Evolutionary conservation across 2,888 invertebrate species (phyloP), one percentile per base, ranked within the genome.

Genomic region (Nephrocerus scutellatus): DNA sequence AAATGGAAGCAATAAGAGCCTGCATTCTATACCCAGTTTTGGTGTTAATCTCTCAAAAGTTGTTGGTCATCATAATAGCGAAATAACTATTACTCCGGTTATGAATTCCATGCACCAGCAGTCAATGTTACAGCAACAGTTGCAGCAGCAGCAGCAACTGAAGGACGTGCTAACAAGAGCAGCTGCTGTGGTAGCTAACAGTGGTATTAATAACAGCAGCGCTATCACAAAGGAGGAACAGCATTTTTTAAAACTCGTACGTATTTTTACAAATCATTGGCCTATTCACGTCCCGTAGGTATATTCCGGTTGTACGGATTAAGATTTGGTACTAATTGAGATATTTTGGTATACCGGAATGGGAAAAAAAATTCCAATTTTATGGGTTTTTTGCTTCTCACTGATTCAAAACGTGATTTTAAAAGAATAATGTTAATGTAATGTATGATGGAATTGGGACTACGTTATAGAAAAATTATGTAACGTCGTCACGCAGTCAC

Each of bases 61-160:
- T 30, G 51, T 51, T 35, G 51, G 48, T 10, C 49, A 74, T 36
- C n/a, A n/a, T n/a, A 67, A 75, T 50, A 76, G 74, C 51, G 76
- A 76, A 65, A 76, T 77, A 48, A 77, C 77, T 16, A 77, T 77
- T 50, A 76, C 76, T 21, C 76, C 76, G 31, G 75, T 76, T 24
- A 63, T 50, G 34, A 45, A 47, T 46, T 45, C 47, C 44, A 28
- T 43, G 39, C 42, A 47, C n/a, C 49, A 49, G 25, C 50, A 50
- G 23, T 41, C 50, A 6, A 22, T 51, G 13, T 24, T 49, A n/a
- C 54, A 53, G 28, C 52, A 52, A 19, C 48, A 47, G 12, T 40
- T 50, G 32, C 49, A 48, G 24, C 43, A 47, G 23, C 45, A 47
- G 24, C 49, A 49, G 32, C n/a, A n/a, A n/a, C 26, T 44, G 1